phyloP scores from a whole-genome alignment of 1,140 invertebrate species.

The Chironomus striatipennis region DNA sequence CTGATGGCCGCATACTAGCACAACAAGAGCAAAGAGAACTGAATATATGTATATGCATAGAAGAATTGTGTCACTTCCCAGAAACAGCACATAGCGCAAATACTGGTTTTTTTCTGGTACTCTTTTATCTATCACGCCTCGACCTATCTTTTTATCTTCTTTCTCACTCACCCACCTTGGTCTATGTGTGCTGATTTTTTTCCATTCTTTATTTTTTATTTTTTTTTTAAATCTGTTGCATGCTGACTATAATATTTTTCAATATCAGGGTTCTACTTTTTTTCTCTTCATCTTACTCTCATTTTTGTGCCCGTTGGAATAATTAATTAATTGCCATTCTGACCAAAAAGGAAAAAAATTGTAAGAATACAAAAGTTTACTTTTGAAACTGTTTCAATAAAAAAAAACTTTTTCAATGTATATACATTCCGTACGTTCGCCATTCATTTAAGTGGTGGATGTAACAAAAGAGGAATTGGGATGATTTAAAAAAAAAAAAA shows the following conservation, averaged over 20 bases:
- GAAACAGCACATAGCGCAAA: neutral
- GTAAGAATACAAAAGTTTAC: too few species aligned
- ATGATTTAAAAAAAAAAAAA: too few species aligned
- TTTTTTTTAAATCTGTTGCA: neutral
- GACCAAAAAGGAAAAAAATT: too few species aligned
- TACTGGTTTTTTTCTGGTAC: constrained; percentile 1
- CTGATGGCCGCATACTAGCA: neutral
- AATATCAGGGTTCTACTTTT: neutral
- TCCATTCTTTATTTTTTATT: neutral
- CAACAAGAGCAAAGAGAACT: neutral
- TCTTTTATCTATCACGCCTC: constrained; percentile 3
- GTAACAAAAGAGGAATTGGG: too few species aligned
- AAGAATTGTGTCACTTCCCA: constrained; percentile 4
- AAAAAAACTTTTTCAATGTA: too few species aligned
- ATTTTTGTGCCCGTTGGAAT: neutral
- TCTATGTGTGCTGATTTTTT: too few species aligned
- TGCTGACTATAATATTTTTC: neutral
- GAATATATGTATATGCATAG: too few species aligned
- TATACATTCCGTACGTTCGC: too few species aligned
- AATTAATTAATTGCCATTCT: constrained; percentile 11
- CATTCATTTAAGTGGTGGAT: too few species aligned
- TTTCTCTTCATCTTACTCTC: neutral
- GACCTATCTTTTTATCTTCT: constrained; percentile 8
- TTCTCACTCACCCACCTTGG: neutral
- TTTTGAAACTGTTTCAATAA: too few species aligned